Evolutionary conservation across 2,113 vertebrate genomes (phyloP).

Genomic region (Dolichotis patagonum): DNA sequence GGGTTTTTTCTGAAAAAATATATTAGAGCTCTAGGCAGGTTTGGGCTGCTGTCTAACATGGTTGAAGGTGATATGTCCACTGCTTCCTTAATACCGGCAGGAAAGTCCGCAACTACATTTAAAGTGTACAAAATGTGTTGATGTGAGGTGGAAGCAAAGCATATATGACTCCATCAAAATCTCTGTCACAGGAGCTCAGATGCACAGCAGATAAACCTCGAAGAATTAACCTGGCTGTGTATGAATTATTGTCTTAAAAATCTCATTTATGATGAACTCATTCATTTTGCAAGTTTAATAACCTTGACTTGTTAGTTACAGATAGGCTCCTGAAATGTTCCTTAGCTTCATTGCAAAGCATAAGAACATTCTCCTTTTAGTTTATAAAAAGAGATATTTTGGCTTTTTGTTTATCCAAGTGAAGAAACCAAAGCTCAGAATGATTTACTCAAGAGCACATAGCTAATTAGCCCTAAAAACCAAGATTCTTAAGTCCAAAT

Average conservation of each 20-base stretch:
- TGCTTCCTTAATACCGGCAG: background rate
- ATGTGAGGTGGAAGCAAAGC: conserved; percentile 25
- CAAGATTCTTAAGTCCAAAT: conserved; percentile 17
- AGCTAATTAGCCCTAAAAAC: background rate
- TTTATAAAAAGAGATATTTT: conserved; percentile 21
- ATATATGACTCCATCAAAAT: background rate
- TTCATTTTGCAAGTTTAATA: conserved; percentile 37
- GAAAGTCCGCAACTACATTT: conserved; percentile 38
- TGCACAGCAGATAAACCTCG: background rate
- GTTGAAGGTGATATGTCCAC: background rate
- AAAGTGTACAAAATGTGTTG: background rate
- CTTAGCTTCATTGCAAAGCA: background rate
- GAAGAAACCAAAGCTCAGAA: conserved; percentile 50
- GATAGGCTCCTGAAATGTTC: conserved; percentile 31
- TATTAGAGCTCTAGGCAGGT: background rate
- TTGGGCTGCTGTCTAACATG: background rate
- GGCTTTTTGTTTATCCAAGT: background rate
- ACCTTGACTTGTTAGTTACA: conserved; percentile 28
- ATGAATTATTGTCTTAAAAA: conserved; percentile 36
- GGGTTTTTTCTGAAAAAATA: background rate
- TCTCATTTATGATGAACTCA: conserved; percentile 32
- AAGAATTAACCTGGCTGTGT: background rate
- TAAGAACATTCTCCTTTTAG: background rate
- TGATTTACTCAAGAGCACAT: background rate
- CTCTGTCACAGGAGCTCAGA: background rate